Base-by-base conservation (phyloP, 37 sponge, comb jelly and placozoan species). In the Bolinopsis microptera region DNA sequence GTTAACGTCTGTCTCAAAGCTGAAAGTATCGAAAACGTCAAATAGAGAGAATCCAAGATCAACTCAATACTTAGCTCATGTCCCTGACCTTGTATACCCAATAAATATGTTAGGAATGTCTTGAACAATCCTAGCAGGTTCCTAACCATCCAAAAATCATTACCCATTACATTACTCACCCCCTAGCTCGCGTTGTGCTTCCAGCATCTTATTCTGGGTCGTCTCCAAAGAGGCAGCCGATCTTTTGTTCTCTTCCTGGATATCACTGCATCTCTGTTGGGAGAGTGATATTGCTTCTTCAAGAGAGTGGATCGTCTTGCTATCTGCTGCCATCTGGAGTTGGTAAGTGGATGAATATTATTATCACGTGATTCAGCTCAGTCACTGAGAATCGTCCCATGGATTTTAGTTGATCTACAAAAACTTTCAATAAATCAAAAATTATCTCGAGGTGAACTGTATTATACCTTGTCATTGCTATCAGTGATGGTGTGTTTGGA, bases 251-350 rank as follows among this genome's bases (percentile, higher is more conserved):
- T 86, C 90, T 9, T 86, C 90, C 61, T 39, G 61, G 2, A 86
- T 86, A 38, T 28, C 90, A 40, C 38, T 28, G 26, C 90, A 86
- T 39, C 90, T 13, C 90, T 86, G 90, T 39, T 86, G 90, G 61
- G 90, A 39, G 61, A 36, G 90, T 0, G 90, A 38, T 9, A 86
- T 26, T 3, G 90, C 34, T 0, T 86, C 90, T 34, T 86, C 90
- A 28, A 86, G 61, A 1, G 61, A 1, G 3, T 86, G 90, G 41
- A 86, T 86, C 0, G 35, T 86, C 30, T 86, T 86, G 41, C 2
- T 1, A 27, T 86, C 90, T 26, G 61, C 90, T 18, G 61, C 38
- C 25, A 86, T 86, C 90, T 86, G 90, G 1, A 82, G n/a, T n/a
- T n/a, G n/a, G n/a, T n/a, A n/a, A n/a, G n/a, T n/a, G n/a, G n/a